Evolutionary conservation across 2,888 invertebrate genomes (phyloP).

Genomic region (Leptopilina drosophilae): DNA sequence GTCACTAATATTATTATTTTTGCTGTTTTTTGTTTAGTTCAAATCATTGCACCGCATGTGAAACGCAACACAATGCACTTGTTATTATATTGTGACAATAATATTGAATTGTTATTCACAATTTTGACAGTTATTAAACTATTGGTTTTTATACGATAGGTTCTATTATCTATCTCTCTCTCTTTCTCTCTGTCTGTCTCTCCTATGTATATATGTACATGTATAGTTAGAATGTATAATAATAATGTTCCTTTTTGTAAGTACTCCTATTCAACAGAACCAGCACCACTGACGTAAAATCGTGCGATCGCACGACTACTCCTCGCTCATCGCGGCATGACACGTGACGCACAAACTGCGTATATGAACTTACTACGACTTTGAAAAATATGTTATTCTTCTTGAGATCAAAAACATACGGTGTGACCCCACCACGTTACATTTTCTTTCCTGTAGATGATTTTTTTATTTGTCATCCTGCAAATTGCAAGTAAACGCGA

Average conservation of each 20-base stretch:
- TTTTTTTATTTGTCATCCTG: too few relatives aligned
- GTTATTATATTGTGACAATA: background rate
- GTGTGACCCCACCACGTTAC: constrained; percentile 4
- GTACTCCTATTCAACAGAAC: background rate
- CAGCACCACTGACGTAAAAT: constrained; percentile 43
- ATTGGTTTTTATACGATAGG: background rate
- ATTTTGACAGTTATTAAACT: background rate
- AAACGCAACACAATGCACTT: background rate
- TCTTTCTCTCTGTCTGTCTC: too few relatives aligned
- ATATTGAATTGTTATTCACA: background rate
- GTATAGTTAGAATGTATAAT: constrained; percentile 2
- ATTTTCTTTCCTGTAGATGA: too few relatives aligned
- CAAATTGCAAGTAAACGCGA: too few relatives aligned
- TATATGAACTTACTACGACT: background rate
- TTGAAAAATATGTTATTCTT: background rate
- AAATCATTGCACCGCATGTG: background rate
- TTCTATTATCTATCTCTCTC: background rate
- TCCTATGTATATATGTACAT: too few relatives aligned
- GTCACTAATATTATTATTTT: background rate
- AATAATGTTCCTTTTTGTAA: background rate
- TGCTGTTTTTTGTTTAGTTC: background rate
- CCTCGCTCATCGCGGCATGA: constrained; percentile 32
- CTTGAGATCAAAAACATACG: background rate
- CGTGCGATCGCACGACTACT: constrained; percentile 41
- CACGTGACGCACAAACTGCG: constrained; percentile 48